Conservation (phyloP, 2,888 invertebrate species). For the Drosophila phalerata region DNA sequence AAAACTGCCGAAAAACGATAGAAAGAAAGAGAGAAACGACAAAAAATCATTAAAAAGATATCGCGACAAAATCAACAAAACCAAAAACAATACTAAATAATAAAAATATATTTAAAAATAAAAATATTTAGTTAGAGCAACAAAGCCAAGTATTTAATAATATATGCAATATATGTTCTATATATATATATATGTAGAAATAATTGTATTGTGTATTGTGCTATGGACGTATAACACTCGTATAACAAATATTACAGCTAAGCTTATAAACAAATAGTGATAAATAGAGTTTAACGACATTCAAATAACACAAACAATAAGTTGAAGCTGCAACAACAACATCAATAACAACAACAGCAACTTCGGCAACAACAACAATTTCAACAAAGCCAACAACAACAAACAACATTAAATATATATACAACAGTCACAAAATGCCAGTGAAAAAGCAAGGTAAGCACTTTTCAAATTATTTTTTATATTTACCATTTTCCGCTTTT, state of each 20-base stretch:
- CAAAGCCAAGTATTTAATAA: neutral
- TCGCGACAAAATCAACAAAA: slow-evolving; percentile 8
- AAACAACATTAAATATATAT: slow-evolving; percentile 31
- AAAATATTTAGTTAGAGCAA: neutral
- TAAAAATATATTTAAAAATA: neutral
- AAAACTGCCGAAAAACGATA: slow-evolving; percentile 28
- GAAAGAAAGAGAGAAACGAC: neutral
- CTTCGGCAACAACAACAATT: slow-evolving; percentile 12
- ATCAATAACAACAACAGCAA: slow-evolving; percentile 21
- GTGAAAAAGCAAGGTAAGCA: slow-evolving; percentile 76
- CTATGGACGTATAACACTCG: slow-evolving; percentile 1
- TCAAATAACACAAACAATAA: slow-evolving; percentile 47
- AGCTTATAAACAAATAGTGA: slow-evolving; percentile 29
- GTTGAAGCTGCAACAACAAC: slow-evolving; percentile 17
- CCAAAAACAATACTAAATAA: neutral
- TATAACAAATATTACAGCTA: slow-evolving; percentile 20
- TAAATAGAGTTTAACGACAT: slow-evolving; percentile 54
- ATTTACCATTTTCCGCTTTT: slow-evolving; percentile 2
- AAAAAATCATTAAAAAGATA: slow-evolving; percentile 6
- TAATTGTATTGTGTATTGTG: neutral
- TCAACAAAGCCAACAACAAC: slow-evolving; percentile 20
- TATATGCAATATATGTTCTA: slow-evolving; percentile 1
- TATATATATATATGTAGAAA: too few relatives aligned
- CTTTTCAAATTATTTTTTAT: slow-evolving; percentile 7
- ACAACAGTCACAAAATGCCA: slow-evolving; percentile 67